Evolutionary conservation across 2,888 invertebrate species (phyloP), one percentile per base, ranked within the genome.

Genomic region (Thecocarcelia acutangulata): DNA sequence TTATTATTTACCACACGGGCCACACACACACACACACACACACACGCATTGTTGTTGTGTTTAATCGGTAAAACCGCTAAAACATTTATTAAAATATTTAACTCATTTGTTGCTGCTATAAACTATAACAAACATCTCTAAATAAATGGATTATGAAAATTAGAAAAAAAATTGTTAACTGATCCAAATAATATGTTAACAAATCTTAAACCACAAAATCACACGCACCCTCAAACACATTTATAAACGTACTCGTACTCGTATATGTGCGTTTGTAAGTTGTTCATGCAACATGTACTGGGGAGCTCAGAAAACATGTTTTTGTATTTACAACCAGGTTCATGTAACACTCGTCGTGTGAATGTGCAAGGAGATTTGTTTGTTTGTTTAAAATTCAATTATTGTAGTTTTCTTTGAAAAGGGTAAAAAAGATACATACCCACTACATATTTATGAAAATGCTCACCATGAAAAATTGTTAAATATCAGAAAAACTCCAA

Each of bases 181-280:
- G 66, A 72, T 72, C 72, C 72, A 78, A 72, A 78, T 78, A 72
- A 74, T 56, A 72, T 78, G 58, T 78, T 72, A 72, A 72, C 58
- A 72, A 78, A 72, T 78, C 48, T 72, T 37, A 52, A 21, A 72
- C 72, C 72, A 72, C 72, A 59, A 78, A 59, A 46, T 64, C 48
- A 42, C 4, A 33, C 28, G n/a, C 15, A 46, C 13, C 4, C 46
- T 24, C 28, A 11, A 12, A 44, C 19, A 42, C 6, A 40, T 8
- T 33, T 28, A 33, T 44, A 33, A 3, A 33, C 28, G 11, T 12
- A 59, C 19, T 15, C 70, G 17, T 2, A 37, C 15, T 11, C 15
- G 37, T 4, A n/a, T 40, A n/a, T 42, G n/a, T n/a, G n/a, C 13
- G 15, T 19, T 3, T 19, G 21, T 13, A 24, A 5, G 33, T 33